These are phyloP conservation scores for Perca schrenkii DNA, from an alignment of 2,113 vertebrate genomes.

Conservation along the genomic window DNA sequence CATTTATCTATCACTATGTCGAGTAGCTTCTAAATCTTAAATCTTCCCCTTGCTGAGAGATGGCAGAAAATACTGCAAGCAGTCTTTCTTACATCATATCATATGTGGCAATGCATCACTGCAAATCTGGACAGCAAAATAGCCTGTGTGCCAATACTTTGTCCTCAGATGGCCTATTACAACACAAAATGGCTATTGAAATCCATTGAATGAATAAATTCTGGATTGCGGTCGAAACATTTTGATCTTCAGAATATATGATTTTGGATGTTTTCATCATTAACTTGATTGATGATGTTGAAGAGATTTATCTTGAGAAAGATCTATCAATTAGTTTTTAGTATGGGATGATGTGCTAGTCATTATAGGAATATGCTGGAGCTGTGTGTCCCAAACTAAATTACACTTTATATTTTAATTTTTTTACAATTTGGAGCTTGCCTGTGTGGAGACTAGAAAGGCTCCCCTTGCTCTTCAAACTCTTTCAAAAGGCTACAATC, in stretches of 20 bases:
- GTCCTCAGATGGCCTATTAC: slow-evolving; percentile 1
- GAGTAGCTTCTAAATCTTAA: neutral
- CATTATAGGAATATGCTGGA: neutral
- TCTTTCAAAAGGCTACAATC: slow-evolving; percentile 7
- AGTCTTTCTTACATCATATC: slow-evolving; percentile 28
- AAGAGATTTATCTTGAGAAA: neutral
- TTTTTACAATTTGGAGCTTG: neutral
- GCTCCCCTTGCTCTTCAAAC: no score
- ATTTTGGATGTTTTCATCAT: neutral
- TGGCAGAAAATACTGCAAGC: slow-evolving; percentile 39
- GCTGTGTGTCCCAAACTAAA: slow-evolving; percentile 2
- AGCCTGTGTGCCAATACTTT: neutral
- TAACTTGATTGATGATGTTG: slow-evolving; percentile 8
- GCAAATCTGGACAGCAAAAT: slow-evolving; percentile 23
- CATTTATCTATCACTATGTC: slow-evolving; percentile 1
- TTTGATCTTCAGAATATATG: neutral
- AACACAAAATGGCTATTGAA: slow-evolving; percentile 4
- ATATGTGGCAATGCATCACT: slow-evolving; percentile 37
- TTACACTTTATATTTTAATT: neutral
- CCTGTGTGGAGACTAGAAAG: neutral
- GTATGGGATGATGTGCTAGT: neutral
- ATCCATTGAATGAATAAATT: slow-evolving; percentile 2
- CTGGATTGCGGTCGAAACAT: neutral
- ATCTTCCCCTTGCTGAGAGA: neutral
- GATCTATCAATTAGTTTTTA: neutral